phyloP scores from a whole-genome alignment of 1,140 invertebrate species.

The Bradysia coprophila region DNA sequence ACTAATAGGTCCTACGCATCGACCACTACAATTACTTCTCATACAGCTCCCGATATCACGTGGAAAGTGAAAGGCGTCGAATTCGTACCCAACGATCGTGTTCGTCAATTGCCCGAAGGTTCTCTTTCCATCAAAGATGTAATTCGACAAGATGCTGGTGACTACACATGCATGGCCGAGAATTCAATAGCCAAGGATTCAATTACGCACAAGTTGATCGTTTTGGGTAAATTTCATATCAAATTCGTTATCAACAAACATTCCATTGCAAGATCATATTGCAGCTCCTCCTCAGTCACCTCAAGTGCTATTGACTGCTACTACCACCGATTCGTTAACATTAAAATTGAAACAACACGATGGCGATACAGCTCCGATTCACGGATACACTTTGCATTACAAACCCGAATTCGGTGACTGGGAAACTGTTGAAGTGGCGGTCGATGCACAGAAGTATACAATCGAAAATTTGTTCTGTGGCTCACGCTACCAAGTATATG shows the following conservation, averaged over 20 bases:
- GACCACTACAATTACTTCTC: too few species aligned
- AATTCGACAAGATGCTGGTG: conserved; percentile 71
- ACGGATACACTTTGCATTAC: conserved; percentile 81
- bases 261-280: conserved; percentile 4
- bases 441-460: conserved; percentile 62
- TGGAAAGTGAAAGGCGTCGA: conserved; percentile 53
- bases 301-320: conserved; percentile 55
- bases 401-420: conserved; percentile 86
- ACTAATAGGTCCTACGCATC: too few species aligned
- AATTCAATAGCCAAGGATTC: conserved; percentile 84
- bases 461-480: conserved; percentile 76
- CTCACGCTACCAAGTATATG: conserved; percentile 80
- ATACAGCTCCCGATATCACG: conserved; percentile 66
- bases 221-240: conserved; percentile 43
- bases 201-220: conserved; percentile 75
- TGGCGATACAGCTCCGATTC: conserved; percentile 51
- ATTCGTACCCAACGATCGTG: conserved; percentile 39
- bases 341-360: conserved; percentile 62
- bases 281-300: conserved; percentile 69
- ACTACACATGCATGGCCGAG: conserved; percentile 80
- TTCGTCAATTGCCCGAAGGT: conserved; percentile 70
- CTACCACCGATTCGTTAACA: conserved; percentile 65
- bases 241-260: conserved; percentile 1
- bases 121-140: conserved; percentile 79
- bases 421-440: conserved; percentile 58